phyloP scores from a whole-genome alignment of 2,888 invertebrate species.

The Caenorhabditis sulstoni region DNA sequence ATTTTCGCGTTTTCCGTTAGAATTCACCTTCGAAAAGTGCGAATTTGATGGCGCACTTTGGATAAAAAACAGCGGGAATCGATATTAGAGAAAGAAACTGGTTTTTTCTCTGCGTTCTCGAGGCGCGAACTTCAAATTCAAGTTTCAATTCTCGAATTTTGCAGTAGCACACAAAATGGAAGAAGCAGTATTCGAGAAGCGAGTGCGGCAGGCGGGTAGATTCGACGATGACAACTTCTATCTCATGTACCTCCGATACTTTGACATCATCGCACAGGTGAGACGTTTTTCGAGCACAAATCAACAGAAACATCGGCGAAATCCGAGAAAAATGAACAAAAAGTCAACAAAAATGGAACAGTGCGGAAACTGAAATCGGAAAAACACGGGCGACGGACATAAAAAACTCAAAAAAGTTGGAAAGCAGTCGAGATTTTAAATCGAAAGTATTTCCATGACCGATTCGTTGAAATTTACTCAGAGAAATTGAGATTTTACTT shows the following conservation, averaged over 20 bases:
- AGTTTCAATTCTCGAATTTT: neutral
- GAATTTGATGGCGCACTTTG: too few species aligned
- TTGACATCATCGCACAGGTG: slow-evolving; percentile 23
- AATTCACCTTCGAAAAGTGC: neutral
- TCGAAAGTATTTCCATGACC: too few species aligned
- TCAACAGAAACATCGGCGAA: neutral
- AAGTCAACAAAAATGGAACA: neutral
- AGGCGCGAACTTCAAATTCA: too few species aligned
- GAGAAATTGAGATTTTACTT: too few species aligned
- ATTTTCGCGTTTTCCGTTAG: neutral
- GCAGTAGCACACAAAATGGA: neutral
- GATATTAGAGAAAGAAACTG: too few species aligned
- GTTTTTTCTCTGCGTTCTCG: too few species aligned
- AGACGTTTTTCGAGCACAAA: neutral
- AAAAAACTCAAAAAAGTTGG: too few species aligned
- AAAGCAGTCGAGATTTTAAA: too few species aligned
- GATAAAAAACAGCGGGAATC: too few species aligned
- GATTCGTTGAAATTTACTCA: too few species aligned
- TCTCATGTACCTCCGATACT: neutral
- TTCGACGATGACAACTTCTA: slow-evolving; percentile 13
- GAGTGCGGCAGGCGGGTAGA: neutral
- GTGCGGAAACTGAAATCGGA: too few species aligned
- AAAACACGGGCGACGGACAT: too few species aligned
- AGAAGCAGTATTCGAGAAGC: neutral
- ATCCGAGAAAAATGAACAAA: neutral